phyloP scores from a whole-genome alignment of 2,888 invertebrate genomes.

The Ecdyonurus torrentis region DNA sequence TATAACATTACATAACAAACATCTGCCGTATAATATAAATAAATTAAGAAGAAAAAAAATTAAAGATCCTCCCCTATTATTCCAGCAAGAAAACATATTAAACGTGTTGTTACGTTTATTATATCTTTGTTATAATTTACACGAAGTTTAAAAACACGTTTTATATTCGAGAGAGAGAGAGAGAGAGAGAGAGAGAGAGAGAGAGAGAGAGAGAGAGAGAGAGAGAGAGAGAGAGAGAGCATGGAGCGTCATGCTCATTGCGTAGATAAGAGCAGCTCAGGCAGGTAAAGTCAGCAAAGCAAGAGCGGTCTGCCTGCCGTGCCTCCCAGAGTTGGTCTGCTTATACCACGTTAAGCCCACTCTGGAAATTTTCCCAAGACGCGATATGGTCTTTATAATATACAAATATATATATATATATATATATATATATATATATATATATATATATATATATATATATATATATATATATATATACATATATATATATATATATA shows the following conservation, averaged over 20 bases:
- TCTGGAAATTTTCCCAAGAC: background rate
- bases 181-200: background rate
- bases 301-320: background rate
- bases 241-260: background rate
- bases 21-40: too few relatives aligned
- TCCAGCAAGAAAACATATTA: background rate
- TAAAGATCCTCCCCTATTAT: background rate
- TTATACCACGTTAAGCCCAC: background rate
- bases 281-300: background rate
- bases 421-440: too few relatives aligned
- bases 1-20: too few relatives aligned
- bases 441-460: too few relatives aligned
- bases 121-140: background rate
- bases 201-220: background rate
- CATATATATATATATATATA: too few relatives aligned
- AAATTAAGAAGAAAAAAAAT: background rate
- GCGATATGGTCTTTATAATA: background rate
- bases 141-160: background rate
- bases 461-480: too few relatives aligned
- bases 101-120: background rate
- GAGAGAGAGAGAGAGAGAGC: background rate
- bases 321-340: background rate
- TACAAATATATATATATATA: too few relatives aligned
- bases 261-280: background rate
- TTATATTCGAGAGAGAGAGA: background rate